phyloP scores from a whole-genome alignment of 1,140 invertebrate genomes.

The Cotesia glomerata region DNA sequence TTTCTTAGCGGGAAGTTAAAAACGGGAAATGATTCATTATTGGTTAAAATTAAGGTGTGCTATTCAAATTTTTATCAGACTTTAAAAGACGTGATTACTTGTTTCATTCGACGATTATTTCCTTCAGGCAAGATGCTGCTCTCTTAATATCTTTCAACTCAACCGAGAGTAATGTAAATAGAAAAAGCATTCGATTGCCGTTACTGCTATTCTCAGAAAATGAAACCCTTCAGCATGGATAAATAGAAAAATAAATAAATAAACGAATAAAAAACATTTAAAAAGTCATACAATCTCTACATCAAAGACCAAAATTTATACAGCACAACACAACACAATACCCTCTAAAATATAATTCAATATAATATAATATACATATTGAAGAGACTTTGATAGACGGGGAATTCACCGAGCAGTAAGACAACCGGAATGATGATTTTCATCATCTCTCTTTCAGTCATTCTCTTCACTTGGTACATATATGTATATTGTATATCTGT shows the following conservation, averaged over 20 bases:
- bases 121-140: conserved; percentile 16
- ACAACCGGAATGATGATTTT: conserved; percentile 34
- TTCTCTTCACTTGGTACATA: no score
- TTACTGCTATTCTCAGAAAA: conserved; percentile 8
- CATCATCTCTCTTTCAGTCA: conserved; percentile 31
- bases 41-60: no score
- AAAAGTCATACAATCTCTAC: not conserved
- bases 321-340: not conserved
- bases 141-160: conserved; percentile 15
- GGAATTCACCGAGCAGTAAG: conserved; percentile 20
- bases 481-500: conserved; percentile 30
- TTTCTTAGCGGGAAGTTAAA: no score
- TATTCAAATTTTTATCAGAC: not conserved
- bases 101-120: conserved; percentile 12
- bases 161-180: conserved; percentile 23
- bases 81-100: conserved; percentile 14
- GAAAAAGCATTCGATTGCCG: conserved; percentile 22
- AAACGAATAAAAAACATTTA: not conserved
- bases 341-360: no score
- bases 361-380: conserved; percentile 26
- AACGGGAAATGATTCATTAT: no score
- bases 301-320: not conserved
- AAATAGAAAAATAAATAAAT: not conserved
- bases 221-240: conserved; percentile 2
- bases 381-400: conserved; percentile 23